Percentiles rank a stretch among this genome's conserved stretches.
Evolutionary conservation across 1,140 invertebrate genomes (phyloP).

Genomic region (Diachasma alloeum): DNA sequence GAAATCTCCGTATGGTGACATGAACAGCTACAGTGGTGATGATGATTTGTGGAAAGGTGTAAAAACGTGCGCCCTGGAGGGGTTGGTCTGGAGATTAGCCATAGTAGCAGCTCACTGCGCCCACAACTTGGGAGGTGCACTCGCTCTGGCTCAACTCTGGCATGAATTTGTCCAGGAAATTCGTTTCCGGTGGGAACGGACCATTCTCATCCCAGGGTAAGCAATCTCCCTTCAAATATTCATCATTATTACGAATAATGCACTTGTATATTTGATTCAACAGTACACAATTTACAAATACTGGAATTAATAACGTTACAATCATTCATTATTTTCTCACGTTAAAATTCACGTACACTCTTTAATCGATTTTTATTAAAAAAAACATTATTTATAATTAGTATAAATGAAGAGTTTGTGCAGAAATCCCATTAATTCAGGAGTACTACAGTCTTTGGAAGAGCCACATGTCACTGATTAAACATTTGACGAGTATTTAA

Average conservation of each 20-base stretch:
- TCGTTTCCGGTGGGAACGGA: slow-evolving; percentile 88
- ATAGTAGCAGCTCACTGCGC: slow-evolving; percentile 82
- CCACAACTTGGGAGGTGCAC: slow-evolving; percentile 79
- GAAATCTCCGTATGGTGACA: slow-evolving; percentile 57
- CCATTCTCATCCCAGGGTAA: slow-evolving; percentile 84
- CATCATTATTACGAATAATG: not conserved
- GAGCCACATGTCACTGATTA: slow-evolving; percentile 32
- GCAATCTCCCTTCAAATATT: slow-evolving; percentile 52
- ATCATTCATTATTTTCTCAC: not conserved
- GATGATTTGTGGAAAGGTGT: slow-evolving; percentile 64
- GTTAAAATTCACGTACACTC: not conserved
- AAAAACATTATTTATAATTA: not conserved
- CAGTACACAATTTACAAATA: slow-evolving; percentile 10
- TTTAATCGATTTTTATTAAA: not conserved
- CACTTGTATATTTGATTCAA: slow-evolving; percentile 18
- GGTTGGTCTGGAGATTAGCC: slow-evolving; percentile 85
- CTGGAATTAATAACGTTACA: not conserved
- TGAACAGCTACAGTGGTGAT: slow-evolving; percentile 42
- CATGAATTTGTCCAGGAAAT: slow-evolving; percentile 91
- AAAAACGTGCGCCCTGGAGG: slow-evolving; percentile 81
- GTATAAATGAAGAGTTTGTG: not conserved
- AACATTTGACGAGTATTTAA: slow-evolving; percentile 9
- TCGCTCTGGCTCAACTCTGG: slow-evolving; percentile 89
- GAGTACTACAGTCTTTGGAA: slow-evolving; percentile 45
- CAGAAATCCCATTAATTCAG: slow-evolving; percentile 17